phyloP scores from a whole-genome alignment of 2,797 vertebrate genomes.

The Syngnathus acus region DNA sequence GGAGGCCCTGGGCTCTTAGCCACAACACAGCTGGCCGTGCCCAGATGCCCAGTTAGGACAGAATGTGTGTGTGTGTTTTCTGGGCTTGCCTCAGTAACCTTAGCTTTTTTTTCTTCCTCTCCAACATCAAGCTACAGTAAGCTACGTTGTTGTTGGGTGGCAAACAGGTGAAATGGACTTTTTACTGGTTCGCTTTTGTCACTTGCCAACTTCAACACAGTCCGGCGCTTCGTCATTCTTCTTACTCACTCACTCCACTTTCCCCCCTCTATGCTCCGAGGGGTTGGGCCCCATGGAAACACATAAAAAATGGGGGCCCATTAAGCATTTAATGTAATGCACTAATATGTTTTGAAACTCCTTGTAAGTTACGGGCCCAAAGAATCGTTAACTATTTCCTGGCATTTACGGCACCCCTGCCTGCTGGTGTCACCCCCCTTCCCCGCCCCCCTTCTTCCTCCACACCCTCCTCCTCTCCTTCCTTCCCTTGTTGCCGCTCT shows the following conservation, averaged over 20 bases:
- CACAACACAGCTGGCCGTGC: conserved; percentile 62
- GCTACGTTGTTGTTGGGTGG: conserved; percentile 11
- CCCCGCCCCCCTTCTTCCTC: conserved; percentile 20
- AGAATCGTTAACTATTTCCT: conserved; percentile 4
- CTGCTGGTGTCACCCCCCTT: conserved; percentile 13
- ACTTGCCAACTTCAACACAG: conserved; percentile 15
- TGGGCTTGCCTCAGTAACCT: conserved; percentile 30
- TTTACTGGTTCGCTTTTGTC: conserved; percentile 11
- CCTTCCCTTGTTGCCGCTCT: conserved; percentile 60
- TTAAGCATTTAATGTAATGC: conserved; percentile 6
- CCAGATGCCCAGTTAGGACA: conserved; percentile 59
- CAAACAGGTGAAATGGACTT: conserved; percentile 36
- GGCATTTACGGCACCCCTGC: conserved; percentile 12
- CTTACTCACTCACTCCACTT: neutral
- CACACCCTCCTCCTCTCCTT: conserved; percentile 40
- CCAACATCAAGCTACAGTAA: neutral
- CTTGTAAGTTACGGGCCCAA: neutral
- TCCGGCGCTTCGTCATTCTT: neutral
- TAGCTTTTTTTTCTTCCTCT: neutral
- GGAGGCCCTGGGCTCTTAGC: conserved; percentile 49
- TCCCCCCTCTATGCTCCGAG: neutral
- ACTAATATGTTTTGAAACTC: conserved; percentile 7
- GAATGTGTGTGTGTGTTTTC: conserved; percentile 17
- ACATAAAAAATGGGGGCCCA: neutral
- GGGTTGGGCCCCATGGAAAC: conserved; percentile 5